Conservation (phyloP, 1,140 invertebrate genomes). For the Vollenhovia emeryi region DNA sequence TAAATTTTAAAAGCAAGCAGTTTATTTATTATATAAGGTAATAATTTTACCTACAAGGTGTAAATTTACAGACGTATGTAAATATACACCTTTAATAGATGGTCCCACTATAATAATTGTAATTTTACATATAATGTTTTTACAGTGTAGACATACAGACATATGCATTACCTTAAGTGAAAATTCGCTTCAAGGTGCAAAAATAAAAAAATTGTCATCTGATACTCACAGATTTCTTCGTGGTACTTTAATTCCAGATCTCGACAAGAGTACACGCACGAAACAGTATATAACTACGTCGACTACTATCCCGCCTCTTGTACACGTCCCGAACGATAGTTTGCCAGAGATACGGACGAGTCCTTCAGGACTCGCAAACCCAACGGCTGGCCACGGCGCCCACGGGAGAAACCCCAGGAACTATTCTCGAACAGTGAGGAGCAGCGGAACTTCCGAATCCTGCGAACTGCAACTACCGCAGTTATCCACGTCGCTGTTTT, state of each 20-base stretch:
- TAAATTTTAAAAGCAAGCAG: too few relatives aligned
- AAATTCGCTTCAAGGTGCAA: neutral
- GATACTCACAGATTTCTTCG: slow-evolving; percentile 32
- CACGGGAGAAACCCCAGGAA: slow-evolving; percentile 77
- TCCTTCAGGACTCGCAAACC: slow-evolving; percentile 80
- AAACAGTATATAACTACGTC: slow-evolving; percentile 61
- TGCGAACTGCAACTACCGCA: slow-evolving; percentile 74
- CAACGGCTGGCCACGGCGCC: slow-evolving; percentile 77
- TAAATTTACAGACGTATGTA: too few relatives aligned
- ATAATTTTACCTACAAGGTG: too few relatives aligned
- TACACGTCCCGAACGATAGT: slow-evolving; percentile 79
- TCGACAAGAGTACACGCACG: slow-evolving; percentile 39
- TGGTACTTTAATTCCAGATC: slow-evolving; percentile 48
- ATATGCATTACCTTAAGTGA: neutral
- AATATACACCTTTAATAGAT: too few relatives aligned
- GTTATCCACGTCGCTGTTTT: slow-evolving; percentile 77
- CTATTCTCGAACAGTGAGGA: slow-evolving; percentile 72
- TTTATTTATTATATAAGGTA: too few relatives aligned
- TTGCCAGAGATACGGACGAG: slow-evolving; percentile 79
- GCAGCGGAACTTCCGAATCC: slow-evolving; percentile 74
- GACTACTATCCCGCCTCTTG: slow-evolving; percentile 65
- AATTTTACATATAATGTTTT: too few relatives aligned
- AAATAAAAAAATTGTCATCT: neutral
- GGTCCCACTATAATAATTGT: too few relatives aligned
- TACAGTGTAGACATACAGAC: neutral